Conservation (phyloP, 1,140 invertebrate species). For the Tigriopus japonicus region DNA sequence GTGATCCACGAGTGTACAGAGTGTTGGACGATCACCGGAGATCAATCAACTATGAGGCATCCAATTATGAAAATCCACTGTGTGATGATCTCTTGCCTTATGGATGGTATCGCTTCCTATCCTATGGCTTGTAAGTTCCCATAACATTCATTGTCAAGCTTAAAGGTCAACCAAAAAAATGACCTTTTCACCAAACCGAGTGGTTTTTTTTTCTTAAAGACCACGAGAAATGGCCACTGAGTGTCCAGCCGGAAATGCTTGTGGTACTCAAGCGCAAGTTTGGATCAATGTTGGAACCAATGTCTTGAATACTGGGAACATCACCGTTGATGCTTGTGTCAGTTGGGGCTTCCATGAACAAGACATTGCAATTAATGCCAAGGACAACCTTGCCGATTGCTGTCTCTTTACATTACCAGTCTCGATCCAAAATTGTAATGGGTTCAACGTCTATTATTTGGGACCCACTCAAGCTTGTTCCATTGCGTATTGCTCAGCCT, state of each 20-base stretch:
- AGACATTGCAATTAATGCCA: neutral
- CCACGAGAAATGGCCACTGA: neutral
- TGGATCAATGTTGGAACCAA: neutral
- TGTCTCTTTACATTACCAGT: neutral
- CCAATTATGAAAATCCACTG: neutral
- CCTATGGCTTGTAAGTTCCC: neutral
- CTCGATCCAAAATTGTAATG: neutral
- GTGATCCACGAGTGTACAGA: neutral
- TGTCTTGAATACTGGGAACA: neutral
- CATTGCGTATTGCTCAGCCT: neutral
- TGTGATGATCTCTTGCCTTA: conserved; percentile 8
- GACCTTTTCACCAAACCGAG: neutral
- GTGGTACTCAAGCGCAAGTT: neutral
- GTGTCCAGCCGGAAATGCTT: neutral
- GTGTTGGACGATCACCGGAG: conserved; percentile 3
- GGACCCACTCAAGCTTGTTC: neutral
- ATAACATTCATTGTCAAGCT: neutral
- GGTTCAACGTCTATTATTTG: neutral
- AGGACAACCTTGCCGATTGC: neutral
- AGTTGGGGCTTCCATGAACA: neutral
- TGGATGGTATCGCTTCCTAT: conserved; percentile 4
- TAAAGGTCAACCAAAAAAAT: neutral
- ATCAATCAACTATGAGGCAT: neutral
- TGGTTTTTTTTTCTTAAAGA: neutral
- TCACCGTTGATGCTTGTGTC: neutral